Percentiles rank a stretch among this genome's conserved stretches.
Evolutionary conservation across 2,113 vertebrate genomes (phyloP).

Genomic region (Zapus hudsonius): DNA sequence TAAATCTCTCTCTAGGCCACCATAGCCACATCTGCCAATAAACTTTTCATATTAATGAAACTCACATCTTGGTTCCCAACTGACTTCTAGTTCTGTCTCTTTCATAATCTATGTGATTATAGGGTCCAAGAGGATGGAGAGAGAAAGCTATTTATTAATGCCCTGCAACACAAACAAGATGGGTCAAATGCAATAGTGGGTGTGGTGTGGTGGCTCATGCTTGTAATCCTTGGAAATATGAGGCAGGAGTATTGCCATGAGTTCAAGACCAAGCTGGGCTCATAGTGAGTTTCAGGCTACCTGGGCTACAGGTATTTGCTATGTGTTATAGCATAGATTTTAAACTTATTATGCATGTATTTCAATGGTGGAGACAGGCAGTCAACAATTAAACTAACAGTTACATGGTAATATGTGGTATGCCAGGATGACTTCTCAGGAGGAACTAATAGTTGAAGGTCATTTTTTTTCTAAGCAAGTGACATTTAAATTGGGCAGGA

Average conservation of each 20-base stretch:
- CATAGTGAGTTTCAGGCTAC: too few species aligned
- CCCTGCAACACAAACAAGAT: background rate
- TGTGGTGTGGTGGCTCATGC: background rate
- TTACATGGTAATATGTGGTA: background rate
- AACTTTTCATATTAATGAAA: background rate
- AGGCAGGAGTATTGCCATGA: background rate
- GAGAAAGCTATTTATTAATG: background rate
- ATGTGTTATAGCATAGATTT: background rate
- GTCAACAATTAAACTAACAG: background rate
- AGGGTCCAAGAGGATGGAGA: background rate
- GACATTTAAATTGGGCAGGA: background rate
- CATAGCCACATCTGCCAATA: background rate
- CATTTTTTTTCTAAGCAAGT: slow-evolving; percentile 8
- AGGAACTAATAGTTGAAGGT: background rate
- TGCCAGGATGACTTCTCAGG: background rate
- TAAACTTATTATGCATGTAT: background rate
- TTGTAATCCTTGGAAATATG: background rate
- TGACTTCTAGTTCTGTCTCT: background rate
- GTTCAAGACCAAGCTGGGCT: too few species aligned
- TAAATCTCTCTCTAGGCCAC: background rate
- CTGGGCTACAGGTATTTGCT: background rate
- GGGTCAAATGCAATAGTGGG: background rate
- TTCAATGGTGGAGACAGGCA: background rate
- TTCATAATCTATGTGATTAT: background rate
- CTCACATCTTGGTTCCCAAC: background rate